These are phyloP conservation scores for Spilosoma lubricipeda DNA, from an alignment of 2,888 invertebrate species.

Conservation along the genomic window DNA sequence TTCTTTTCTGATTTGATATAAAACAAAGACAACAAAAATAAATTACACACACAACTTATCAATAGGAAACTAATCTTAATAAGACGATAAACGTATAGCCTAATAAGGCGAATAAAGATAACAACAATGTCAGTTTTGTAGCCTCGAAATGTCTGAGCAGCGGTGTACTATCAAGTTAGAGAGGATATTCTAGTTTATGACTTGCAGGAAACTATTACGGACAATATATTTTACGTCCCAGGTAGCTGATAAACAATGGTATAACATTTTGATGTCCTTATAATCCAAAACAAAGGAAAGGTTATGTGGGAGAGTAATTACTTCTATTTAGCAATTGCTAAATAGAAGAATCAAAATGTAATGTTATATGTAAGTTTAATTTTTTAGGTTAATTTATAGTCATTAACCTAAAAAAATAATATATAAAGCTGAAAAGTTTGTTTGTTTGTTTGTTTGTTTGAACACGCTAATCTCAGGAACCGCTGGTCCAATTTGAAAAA, in stretches of 20 bases:
- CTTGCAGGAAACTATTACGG: background rate
- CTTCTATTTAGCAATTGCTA: background rate
- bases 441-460: too few species aligned
- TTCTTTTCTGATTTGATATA: too few species aligned
- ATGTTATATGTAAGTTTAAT: background rate
- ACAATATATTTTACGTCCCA: constrained; percentile 1
- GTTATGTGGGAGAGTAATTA: background rate
- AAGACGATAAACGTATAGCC: background rate
- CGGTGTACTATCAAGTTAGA: background rate
- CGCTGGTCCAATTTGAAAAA: too few species aligned
- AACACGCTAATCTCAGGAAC: too few species aligned
- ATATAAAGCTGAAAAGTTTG: too few species aligned
- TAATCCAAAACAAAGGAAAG: background rate
- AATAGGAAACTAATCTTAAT: background rate
- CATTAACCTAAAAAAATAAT: too few species aligned
- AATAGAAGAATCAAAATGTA: background rate
- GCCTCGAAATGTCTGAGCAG: background rate
- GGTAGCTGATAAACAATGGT: background rate
- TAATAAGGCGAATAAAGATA: background rate
- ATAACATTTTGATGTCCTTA: background rate
- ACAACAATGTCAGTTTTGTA: background rate
- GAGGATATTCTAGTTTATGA: constrained; percentile 4
- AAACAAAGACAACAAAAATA: too few species aligned
- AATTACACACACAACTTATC: background rate
- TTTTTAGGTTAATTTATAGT: too few species aligned